Conservation (phyloP, 1,140 invertebrate genomes). For the Trichomalopsis sarcophagae region DNA sequence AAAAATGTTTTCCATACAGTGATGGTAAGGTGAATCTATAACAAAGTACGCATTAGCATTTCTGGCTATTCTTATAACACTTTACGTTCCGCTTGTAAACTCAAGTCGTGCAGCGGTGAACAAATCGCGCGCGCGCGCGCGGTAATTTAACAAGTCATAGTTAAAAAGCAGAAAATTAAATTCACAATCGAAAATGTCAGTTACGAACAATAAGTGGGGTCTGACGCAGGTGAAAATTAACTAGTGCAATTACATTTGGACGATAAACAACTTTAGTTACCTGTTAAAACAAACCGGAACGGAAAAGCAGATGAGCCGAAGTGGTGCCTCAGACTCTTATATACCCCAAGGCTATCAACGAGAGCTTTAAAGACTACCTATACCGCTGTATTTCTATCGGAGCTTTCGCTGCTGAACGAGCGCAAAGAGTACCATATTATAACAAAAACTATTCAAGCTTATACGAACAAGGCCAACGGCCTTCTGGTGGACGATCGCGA, state of each 20-base stretch:
- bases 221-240: neutral
- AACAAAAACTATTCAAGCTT: neutral
- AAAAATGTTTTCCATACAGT: no score
- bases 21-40: no score
- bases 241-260: constrained; percentile 6
- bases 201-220: neutral
- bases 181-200: neutral
- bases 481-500: neutral
- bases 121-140: no score
- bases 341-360: neutral
- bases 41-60: no score
- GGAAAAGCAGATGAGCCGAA: neutral
- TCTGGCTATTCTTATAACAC: no score
- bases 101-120: no score
- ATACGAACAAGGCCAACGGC: neutral
- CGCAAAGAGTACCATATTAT: neutral
- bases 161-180: no score
- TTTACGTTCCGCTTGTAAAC: no score
- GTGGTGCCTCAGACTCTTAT: constrained; percentile 4
- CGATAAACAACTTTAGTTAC: constrained; percentile 14
- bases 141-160: no score
- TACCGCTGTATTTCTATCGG: neutral
- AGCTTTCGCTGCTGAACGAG: neutral
- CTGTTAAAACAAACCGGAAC: neutral
- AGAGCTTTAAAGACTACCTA: neutral